Base-by-base conservation (phyloP, 2,888 invertebrate genomes). In the Patella depressa region DNA sequence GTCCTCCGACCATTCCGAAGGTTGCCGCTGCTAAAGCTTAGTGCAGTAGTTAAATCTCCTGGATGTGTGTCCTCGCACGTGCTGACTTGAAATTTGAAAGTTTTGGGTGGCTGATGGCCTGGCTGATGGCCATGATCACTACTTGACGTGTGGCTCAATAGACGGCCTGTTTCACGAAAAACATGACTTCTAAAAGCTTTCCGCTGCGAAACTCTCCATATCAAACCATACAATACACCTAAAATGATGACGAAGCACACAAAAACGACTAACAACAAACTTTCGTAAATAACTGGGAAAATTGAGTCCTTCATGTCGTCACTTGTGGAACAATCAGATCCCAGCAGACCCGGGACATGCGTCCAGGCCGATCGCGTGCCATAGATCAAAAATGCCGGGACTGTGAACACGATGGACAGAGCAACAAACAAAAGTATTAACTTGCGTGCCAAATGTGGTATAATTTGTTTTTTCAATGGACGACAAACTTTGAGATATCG, bases 401-500 rank as follows among this genome's bases (percentile, higher is more conserved):
- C 80, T 54, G 86, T 83, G 29, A 88, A 83, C 12, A 86, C 24
- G n/a, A 83, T 77, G 11, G 85, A 83, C 2, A 84, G 70, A 12
- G 80, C 57, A 12, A 85, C 79, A 12, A 84, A 83, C 15, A 79
- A 57, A 4, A 81, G 70, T 70, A 84, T 83, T 76, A 84, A 82
- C 11, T 79, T 69, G 75, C 86, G 85, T 5, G 85, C 84, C 53
- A 84, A 80, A 17, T 73, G 70, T 9, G 81, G 78, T 1, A 84
- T 78, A 77, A 86, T 83, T 75, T 85, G 84, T 19, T 59, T 77
- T 17, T 83, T 83, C n/a, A 87, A 83, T 7, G 88, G 88, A 19
- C 78, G 81, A 69, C 88, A 87, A 12, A 89, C 84, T 72, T 86
- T 83, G 54, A 84, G 72, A 78, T 86, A 87, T 24, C 89, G 76